Conservation (phyloP, 2,113 vertebrate species). For the Xiphorhynchus elegans region DNA sequence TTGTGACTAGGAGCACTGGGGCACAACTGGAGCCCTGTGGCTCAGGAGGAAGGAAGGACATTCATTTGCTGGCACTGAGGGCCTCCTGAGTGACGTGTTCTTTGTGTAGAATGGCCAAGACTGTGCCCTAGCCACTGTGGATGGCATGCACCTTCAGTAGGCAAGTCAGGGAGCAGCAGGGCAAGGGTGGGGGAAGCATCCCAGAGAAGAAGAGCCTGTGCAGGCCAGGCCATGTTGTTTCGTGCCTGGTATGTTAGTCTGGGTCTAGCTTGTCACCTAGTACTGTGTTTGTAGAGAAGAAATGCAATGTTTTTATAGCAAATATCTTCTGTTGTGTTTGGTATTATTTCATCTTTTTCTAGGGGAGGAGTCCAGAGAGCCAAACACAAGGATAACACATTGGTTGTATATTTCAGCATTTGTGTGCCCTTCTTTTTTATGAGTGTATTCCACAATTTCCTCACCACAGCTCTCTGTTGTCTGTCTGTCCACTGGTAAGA, state of each 20-base stretch:
- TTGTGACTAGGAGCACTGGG: neutral
- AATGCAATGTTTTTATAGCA: neutral
- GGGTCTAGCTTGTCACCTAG: neutral
- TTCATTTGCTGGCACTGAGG: neutral
- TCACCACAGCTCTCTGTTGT: neutral
- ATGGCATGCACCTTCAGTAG: fast-evolving
- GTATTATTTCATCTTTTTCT: neutral
- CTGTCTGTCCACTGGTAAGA: neutral
- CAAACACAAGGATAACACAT: neutral
- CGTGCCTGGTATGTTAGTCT: neutral
- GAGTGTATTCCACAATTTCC: neutral
- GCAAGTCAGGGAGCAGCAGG: neutral
- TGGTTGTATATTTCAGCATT: neutral
- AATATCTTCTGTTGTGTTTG: neutral
- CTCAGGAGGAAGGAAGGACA: neutral
- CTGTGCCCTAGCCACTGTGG: fast-evolving
- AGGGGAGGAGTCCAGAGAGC: neutral
- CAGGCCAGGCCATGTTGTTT: neutral
- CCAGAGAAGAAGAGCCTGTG: neutral
- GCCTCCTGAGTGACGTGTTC: fast-evolving
- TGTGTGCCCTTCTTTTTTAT: neutral
- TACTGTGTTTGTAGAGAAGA: neutral
- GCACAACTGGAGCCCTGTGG: neutral
- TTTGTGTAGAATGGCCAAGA: neutral
- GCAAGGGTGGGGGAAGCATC: neutral